Base-by-base conservation (phyloP, 2,113 vertebrate species). In the Chaetops frenatus region DNA sequence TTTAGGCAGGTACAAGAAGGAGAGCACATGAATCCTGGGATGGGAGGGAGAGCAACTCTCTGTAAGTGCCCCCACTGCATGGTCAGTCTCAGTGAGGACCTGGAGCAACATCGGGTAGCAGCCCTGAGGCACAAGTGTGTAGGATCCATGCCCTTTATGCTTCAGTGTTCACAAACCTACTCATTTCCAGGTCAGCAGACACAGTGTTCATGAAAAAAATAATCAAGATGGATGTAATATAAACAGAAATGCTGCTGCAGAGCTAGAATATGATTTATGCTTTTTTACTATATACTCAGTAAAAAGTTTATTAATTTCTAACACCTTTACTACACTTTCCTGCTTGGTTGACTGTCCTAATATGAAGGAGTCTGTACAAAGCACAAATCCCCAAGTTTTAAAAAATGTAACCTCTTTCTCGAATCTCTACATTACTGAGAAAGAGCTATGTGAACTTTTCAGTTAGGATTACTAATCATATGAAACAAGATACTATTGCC, bases 71-170 rank as follows among this genome's bases (percentile, higher is more conserved):
- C 58, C 28, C 48, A 4, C 28, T 62, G 53, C 48, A 45, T 5
- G 5, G 72, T 25, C 0, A 0, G 25, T 36, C 51, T 44, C 22
- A 12, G 35, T 2, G 19, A 18, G 53, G n/a, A 38, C 35, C 23
- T 64, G 76, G 4, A 51, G 27, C 12, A 76, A 8, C 48, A 36
- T 23, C 18, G 64, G 45, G 2, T 5, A 50, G 57, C 1, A 12
- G 51, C 65, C 28, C 71, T 42, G 40, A 65, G 50, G 50, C n/a
- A 29, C 29, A n/a, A 22, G 38, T 16, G 13, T 25, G 54, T 47
- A 51, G 60, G 45, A 77, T 47, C 18, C 38, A 60, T 8, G 54
- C 16, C 53, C 78, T 67, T 57, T 2, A 1, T 35, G 44, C 73
- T 67, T 60, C 44, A 56, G 29, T 23, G 35, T 28, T 72, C 62